Evolutionary conservation across 2,113 vertebrate genomes (phyloP).

Genomic region (Cottus gobio): DNA sequence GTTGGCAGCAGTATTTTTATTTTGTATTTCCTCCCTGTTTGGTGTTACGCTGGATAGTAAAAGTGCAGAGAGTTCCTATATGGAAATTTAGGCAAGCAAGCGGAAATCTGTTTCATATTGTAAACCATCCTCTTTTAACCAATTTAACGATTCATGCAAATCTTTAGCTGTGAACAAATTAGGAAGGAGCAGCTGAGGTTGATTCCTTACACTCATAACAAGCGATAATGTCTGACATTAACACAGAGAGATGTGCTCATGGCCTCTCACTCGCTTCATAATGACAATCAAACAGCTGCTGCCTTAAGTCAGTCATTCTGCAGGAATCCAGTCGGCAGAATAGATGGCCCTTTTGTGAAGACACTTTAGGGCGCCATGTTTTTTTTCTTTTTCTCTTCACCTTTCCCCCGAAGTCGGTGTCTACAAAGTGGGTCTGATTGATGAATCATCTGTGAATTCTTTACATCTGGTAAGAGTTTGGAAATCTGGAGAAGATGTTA

Average conservation of each 20-base stretch:
- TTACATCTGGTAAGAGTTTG: conserved; percentile 91
- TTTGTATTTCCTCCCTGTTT: conserved; percentile 6
- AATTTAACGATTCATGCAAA: conserved; percentile 11
- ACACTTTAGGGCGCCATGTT: conserved; percentile 67
- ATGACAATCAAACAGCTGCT: conserved; percentile 77
- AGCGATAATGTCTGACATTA: conserved; percentile 59
- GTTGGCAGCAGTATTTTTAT: conserved; percentile 29
- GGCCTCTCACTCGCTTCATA: conserved; percentile 44
- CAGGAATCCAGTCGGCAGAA: conserved; percentile 77
- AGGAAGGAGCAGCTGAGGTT: conserved; percentile 24
- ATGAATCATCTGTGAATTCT: conserved; percentile 87
- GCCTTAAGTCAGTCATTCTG: conserved; percentile 75
- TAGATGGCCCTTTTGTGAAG: conserved; percentile 77
- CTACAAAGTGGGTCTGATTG: conserved; percentile 85
- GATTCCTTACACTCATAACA: conserved; percentile 24
- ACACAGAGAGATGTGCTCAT: conserved; percentile 69
- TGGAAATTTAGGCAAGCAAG: conserved; percentile 3
- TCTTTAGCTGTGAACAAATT: conserved; percentile 36
- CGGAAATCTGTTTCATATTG: not conserved
- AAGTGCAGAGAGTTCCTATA: conserved; percentile 3
- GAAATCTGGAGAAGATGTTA: conserved; percentile 83
- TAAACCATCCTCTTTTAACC: not conserved
- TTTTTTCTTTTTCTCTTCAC: conserved; percentile 6
- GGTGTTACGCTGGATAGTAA: not conserved
- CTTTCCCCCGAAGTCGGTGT: conserved; percentile 79